phyloP scores from a whole-genome alignment of 2,113 vertebrate genomes.

The Falcunculus frontatus region DNA sequence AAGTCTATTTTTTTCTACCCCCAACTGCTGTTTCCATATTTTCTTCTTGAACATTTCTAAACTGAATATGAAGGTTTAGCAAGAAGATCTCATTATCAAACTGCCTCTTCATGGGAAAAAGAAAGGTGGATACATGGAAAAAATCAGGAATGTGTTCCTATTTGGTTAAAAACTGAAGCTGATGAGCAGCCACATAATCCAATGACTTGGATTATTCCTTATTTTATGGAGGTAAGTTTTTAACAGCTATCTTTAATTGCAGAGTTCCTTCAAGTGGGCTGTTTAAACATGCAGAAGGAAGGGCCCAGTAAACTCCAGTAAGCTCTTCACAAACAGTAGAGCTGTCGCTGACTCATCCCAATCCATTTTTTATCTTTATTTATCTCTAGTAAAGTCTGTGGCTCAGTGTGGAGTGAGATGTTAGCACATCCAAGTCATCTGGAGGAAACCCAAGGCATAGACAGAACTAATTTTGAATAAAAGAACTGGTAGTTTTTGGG shows the following conservation, averaged over 20 bases:
- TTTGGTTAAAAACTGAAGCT: background rate
- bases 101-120: background rate
- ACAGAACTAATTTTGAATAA: background rate
- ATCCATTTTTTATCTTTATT: background rate
- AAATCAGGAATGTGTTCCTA: background rate
- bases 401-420: background rate
- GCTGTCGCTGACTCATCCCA: background rate
- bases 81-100: background rate
- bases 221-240: background rate
- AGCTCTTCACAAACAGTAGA: background rate
- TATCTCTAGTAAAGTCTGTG: background rate
- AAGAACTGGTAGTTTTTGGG: background rate
- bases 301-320: background rate
- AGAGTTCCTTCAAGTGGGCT: background rate
- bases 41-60: background rate
- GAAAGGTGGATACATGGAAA: background rate
- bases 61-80: background rate
- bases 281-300: background rate
- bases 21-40: background rate
- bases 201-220: background rate
- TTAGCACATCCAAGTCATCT: background rate
- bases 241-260: background rate
- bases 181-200: background rate
- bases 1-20: background rate
- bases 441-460: background rate